Evolutionary conservation across 2,797 vertebrate species (phyloP).

Genomic region (Cirrhinus molitorella): DNA sequence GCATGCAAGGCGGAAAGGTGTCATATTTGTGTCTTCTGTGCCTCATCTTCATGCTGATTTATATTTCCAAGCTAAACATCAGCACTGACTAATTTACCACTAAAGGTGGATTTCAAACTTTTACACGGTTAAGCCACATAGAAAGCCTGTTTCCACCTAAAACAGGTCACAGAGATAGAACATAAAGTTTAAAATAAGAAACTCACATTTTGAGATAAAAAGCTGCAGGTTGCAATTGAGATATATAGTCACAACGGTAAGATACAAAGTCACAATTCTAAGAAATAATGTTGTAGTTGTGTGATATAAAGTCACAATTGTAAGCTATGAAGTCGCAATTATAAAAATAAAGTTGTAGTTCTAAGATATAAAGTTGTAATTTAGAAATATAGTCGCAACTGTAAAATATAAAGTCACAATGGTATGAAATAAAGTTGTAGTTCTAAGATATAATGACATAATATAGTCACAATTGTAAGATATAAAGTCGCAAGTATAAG

Average conservation of each 20-base stretch:
- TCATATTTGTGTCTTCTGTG: slow-evolving; percentile 40
- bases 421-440: not conserved
- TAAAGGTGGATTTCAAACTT: not conserved
- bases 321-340: not conserved
- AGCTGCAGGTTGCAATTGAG: not conserved
- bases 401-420: not conserved
- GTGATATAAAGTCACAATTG: too few relatives aligned
- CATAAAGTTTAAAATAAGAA: not conserved
- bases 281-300: not conserved
- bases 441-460: not conserved
- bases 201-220: too few relatives aligned
- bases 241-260: not conserved
- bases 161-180: not conserved
- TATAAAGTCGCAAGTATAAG: not conserved
- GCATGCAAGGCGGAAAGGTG: slow-evolving; percentile 31
- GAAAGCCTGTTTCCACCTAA: not conserved
- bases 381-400: not conserved
- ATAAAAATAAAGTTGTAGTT: not conserved
- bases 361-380: not conserved
- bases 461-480: not conserved
- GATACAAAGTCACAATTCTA: not conserved
- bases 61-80: slow-evolving; percentile 20
- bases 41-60: slow-evolving; percentile 28
- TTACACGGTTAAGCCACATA: not conserved
- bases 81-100: slow-evolving; percentile 4